Base-by-base conservation (phyloP, 2,888 invertebrate genomes). In the Pandemis cinnamomeana region DNA sequence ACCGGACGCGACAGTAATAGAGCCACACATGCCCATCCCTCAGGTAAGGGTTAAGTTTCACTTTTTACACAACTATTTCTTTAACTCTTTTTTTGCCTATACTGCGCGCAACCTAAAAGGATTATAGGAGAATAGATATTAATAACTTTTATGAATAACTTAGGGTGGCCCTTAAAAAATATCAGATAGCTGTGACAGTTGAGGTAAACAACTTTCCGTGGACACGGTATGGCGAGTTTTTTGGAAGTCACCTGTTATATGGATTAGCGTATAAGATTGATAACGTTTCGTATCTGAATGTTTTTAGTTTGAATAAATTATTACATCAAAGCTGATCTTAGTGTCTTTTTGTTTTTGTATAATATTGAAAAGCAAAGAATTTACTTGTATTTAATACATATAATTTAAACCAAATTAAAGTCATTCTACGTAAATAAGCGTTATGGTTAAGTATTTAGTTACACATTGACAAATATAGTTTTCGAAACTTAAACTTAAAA, bases 171-270 rank as follows among this genome's bases (percentile, higher is more conserved):
- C 27, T 80, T 82, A 75, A 91, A 89, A 91, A 90, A 88, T 86
- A 86, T 84, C 84, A 83, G 90, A 91, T 89, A 89, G 80, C 82
- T 88, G 88, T 86, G 91, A 92, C 93, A 91, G 92, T 92, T 89
- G 91, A 90, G 84, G 85, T 81, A 86, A 90, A 90, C 89, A 87
- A 87, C 86, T 88, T 86, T 89, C 85, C 81, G 86, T 89, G 91
- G 91, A 87, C 89, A 90, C 88, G 88, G 87, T 84, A n/a, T 3
- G 64, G 55, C 46, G 82, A 71, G 81, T 88, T 92, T 93, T 90
- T 91, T 89, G 80, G 75, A 36, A 77, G 77, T 80, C 93, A 93
- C 93, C 93, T 93, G 93, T 92, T 91, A 83, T 73, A 36, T 44
- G 73, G 70, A 53, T 73, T 73, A 70, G 27, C 51, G 55, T 62